Evolutionary conservation across 2,888 invertebrate genomes (phyloP), one percentile per base, ranked within the genome.

Genomic region (Petrophora chlorosata): DNA sequence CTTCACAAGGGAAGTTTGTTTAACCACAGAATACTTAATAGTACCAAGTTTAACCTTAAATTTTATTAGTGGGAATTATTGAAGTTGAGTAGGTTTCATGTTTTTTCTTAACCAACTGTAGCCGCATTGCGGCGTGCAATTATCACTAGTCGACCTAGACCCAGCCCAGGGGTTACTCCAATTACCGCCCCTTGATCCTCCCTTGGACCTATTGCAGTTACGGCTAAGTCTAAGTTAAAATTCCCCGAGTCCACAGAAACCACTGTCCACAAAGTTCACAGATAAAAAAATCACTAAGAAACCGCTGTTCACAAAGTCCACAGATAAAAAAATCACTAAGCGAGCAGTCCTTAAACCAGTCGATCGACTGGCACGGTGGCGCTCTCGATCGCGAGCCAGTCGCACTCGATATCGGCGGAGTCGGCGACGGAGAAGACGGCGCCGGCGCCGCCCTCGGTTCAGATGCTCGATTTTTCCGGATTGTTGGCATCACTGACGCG

Each of bases 351-450:
- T 85, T 68, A 89, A 56, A 89, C 88, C 65, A 90, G 87, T 53
- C 89, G 82, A 73, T 89, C 88, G 62, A 87, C 36, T n/a, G 48
- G 19, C 9, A 42, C 79, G 56, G 76, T 78, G 50, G 84, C 64
- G 61, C 73, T 78, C 41, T 77, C 85, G 39, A 73, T 70, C 59
- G 78, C 63, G 49, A 73, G 77, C 88, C 89, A 89, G 63, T 89
- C 88, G 73, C 79, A 86, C 65, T 85, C 86, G 73, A 85, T 76
- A 60, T 85, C 85, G 46, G 86, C 69, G 56, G 85, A 73, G 64
- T 88, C 87, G 88, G 88, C 89, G 88, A 89, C 89, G 86, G 89
- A 89, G 64, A 88, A 89, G 14, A 89, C 89, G 86, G 90, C 89
- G 87, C 88, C 89, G 86, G 90, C 89, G 87, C 88, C 89, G 66